Evolutionary conservation across 2,113 vertebrate species (phyloP).

Genomic region (Notiomystis cincta): DNA sequence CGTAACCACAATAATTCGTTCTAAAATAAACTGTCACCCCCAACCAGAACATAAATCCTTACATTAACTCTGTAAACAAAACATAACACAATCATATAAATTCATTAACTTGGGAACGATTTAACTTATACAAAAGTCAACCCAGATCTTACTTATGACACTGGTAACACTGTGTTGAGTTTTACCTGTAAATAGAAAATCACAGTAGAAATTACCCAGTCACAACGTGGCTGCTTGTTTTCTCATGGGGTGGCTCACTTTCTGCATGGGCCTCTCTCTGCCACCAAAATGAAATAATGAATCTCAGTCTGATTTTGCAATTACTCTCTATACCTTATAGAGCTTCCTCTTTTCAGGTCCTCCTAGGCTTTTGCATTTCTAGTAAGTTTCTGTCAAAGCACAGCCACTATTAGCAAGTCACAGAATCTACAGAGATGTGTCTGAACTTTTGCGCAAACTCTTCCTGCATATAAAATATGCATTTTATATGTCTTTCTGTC

Average conservation of each 20-base stretch:
- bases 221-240: neutral
- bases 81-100: too few relatives aligned
- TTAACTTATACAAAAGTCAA: too few relatives aligned
- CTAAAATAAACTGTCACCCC: too few relatives aligned
- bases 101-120: too few relatives aligned
- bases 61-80: too few relatives aligned
- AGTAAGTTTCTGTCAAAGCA: neutral
- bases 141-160: too few relatives aligned
- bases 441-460: neutral
- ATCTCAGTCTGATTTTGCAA: neutral
- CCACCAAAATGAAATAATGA: neutral
- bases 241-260: neutral
- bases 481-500: neutral
- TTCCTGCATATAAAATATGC: neutral
- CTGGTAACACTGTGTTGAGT: neutral
- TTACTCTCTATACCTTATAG: neutral
- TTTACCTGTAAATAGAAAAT: neutral
- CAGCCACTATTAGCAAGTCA: neutral
- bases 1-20: too few relatives aligned
- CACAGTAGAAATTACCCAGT: neutral
- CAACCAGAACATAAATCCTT: too few relatives aligned
- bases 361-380: neutral
- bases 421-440: neutral
- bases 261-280: neutral
- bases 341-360: neutral